Base-by-base conservation (phyloP, 1,140 invertebrate species). In the Theocolax elegans region DNA sequence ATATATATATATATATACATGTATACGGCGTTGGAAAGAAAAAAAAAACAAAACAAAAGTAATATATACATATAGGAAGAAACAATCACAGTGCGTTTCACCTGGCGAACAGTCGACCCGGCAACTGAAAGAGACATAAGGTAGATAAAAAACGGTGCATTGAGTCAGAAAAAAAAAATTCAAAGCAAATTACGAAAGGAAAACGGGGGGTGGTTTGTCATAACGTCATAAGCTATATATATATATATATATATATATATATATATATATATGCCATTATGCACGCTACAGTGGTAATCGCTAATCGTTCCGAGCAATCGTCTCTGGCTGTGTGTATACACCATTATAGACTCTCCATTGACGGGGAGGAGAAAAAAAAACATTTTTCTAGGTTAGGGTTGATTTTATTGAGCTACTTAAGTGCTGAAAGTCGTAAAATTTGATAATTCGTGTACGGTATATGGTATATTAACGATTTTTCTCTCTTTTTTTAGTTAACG, bases 31-130 rank as follows among this genome's bases (percentile, higher is more conserved):
- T 29, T 13, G n/a, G n/a, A 46, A 29, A 15, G 9, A 17, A 23
- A n/a, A 31, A 38, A 46, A 19, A 21, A 19, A 21, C 4, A n/a
- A 64, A 21, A 42, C n/a, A 29, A 21, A 49, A 44, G n/a, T 17
- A n/a, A n/a, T n/a, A n/a, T n/a, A n/a, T n/a, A n/a, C n/a, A n/a
- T n/a, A n/a, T n/a, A n/a, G n/a, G 31, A 31, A 15, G 51, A 23
- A 35, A 35, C 12, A n/a, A n/a, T 42, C 15, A 21, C 3, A 3
- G 31, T 21, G 27, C 77, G 76, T 75, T 81, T 79, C 81, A 83
- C 78, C 79, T 82, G 80, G 77, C 66, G 84, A 78, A 83, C 80
- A 85, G 84, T 84, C 13, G 29, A 49, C 21, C 73, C 59, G 71
- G 58, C 3, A 21, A 58, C 17, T 17, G 31, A 17, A 42, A 15